Evolutionary conservation across 2,888 invertebrate genomes (phyloP), one percentile per base, ranked within the genome.

Genomic region (Acleris holmiana): DNA sequence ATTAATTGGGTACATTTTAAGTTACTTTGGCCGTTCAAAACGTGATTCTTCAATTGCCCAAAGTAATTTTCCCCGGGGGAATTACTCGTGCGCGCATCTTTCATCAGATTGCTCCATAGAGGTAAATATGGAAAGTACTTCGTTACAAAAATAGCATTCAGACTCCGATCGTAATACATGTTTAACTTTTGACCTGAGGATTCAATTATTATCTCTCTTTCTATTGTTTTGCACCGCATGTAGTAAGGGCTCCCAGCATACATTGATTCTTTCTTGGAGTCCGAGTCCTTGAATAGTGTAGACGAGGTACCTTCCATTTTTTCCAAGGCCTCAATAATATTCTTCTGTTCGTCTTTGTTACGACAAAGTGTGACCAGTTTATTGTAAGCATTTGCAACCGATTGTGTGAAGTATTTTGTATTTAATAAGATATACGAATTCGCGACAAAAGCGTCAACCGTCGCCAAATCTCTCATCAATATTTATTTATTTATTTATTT

Each of bases 61-160:
- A 56, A 47, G 56, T 46, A 44, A 55, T 56, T 56, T 29, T 56
- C 46, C 18, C 46, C 56, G 2, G 47, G 13, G 0, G 56, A 46
- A 19, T 46, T 56, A 46, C 56, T 56, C 3, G 46, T 56, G 10
- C 47, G 47, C 18, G 18, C 18, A 18, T 47, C 47, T 47, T 47
- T 47, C 47, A 19, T 47, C 18, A 47, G 29, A 58, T 49, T 58
- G 5, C 48, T 40, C 57, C 57, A 58, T 15, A 58, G 10, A 2
- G 57, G 48, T 29, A 58, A 58, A 35, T 49, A 49, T 21, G 48
- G n/a, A 4, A 58, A 21, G 21, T 48, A 57, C 35, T 49, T 58
- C n/a, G 48, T 7, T 15, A 49, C 40, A 58, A 58, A 49, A 15
- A 21, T 58, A 18, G 29, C 49, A n/a, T 49, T n/a, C 5, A 49